Evolutionary conservation across 1,140 invertebrate species (phyloP).

Genomic region (Drosophila carrolli): DNA sequence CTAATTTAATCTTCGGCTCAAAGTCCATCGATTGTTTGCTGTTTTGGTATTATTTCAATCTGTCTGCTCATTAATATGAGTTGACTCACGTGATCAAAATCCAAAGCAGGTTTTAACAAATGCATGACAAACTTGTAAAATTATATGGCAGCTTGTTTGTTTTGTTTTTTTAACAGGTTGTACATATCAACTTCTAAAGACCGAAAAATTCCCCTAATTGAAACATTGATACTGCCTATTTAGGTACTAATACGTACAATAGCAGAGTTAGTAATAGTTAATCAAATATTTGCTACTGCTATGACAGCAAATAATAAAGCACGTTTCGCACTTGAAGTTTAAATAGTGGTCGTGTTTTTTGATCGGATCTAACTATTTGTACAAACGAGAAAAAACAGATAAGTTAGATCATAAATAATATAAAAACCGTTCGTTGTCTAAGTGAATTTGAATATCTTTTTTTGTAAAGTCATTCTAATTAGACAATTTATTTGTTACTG

Average conservation of each 20-base stretch:
- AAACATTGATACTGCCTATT: slow-evolving; percentile 22
- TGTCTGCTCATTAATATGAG: slow-evolving; percentile 34
- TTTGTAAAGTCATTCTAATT: no score
- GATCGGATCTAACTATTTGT: not conserved
- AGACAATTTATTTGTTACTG: not conserved
- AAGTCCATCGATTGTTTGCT: slow-evolving; percentile 33
- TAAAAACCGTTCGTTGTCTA: no score
- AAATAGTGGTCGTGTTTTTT: not conserved
- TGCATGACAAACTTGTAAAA: slow-evolving; percentile 37
- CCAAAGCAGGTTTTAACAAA: slow-evolving; percentile 38
- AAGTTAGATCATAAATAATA: not conserved
- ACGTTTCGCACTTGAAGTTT: slow-evolving; percentile 24
- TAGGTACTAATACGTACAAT: slow-evolving; percentile 5
- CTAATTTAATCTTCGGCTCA: slow-evolving; percentile 32
- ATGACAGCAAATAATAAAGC: not conserved
- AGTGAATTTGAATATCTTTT: not conserved
- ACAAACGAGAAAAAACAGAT: not conserved
- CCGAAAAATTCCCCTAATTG: slow-evolving; percentile 14
- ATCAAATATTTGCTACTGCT: slow-evolving; percentile 23
- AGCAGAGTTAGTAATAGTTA: slow-evolving; percentile 15
- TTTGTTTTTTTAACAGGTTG: not conserved
- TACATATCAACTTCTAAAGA: not conserved
- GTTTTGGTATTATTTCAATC: slow-evolving; percentile 34
- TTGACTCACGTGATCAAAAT: slow-evolving; percentile 49
- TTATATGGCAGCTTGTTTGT: slow-evolving; percentile 8